Evolutionary conservation across 2,797 vertebrate genomes (phyloP), one percentile per base, ranked within the genome.

Genomic region (Pygocentrus nattereri): DNA sequence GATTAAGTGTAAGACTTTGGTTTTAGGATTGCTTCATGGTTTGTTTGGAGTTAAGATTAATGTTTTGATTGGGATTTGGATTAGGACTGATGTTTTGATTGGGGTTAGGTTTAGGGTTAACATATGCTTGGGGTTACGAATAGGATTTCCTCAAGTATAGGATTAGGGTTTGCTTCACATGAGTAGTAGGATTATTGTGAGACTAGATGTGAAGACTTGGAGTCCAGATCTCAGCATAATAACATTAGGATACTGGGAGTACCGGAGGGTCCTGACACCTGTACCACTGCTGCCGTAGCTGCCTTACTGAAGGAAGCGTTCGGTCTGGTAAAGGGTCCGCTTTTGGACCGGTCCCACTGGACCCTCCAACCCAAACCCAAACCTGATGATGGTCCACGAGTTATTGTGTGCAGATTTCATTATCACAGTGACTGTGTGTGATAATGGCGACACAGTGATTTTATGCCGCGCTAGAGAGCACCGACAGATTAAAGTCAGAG

Each of bases 181-280:
- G n/a, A n/a, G n/a, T n/a, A n/a, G n/a, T n/a, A n/a, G n/a, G n/a
- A n/a, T n/a, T n/a, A n/a, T n/a, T n/a, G n/a, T n/a, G n/a, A n/a
- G n/a, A n/a, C n/a, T n/a, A n/a, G n/a, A n/a, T n/a, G n/a, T n/a
- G n/a, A n/a, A n/a, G n/a, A n/a, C n/a, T n/a, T n/a, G n/a, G n/a
- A n/a, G n/a, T n/a, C n/a, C n/a, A n/a, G n/a, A n/a, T n/a, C n/a
- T n/a, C n/a, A n/a, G n/a, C n/a, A n/a, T n/a, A n/a, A n/a, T n/a
- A n/a, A n/a, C n/a, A n/a, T 2, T 50, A 44, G 82, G 54, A 89
- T 89, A 41, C 21, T 84, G 25, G 88, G 83, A 30, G 84, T 84
- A 0, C 62, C 23, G 0, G 81, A 84, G n/a, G n/a, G n/a, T n/a
- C n/a, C n/a, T n/a, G n/a, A n/a, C n/a, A n/a, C n/a, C n/a, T n/a